Evolutionary conservation across 1,140 invertebrate species (phyloP), one percentile per base, ranked within the genome.

Genomic region (Listronotus bonariensis): DNA sequence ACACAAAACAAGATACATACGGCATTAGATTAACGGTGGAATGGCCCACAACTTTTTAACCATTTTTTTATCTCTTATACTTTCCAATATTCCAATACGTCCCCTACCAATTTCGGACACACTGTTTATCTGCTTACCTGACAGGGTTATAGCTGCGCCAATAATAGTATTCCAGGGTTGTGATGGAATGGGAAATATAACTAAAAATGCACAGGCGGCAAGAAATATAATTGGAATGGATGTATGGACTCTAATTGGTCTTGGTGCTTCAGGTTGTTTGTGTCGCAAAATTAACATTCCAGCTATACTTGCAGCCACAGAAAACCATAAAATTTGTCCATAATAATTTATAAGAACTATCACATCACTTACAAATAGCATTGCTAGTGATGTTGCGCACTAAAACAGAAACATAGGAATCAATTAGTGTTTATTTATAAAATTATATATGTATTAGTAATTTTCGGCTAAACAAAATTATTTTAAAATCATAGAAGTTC

Each of bases 161-260:
- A 97, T 87, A 0, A 90, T 88, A 12, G 93, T 90, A 80, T 95
- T 93, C 73, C 77, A 85, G 0, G 93, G 91, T 49, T 88, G 84
- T 12, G 84, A 83, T 26, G 90, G 87, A 61, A 91, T 88, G 0
- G 95, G 94, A 38, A 94, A 84, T 15, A 91, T 79, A 32, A 96
- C 89, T 20, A 97, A 80, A 67, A 93, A 94, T 43, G 86, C 81
- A 70, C 93, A 95, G 54, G 93, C 87, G 1, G 89, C 76, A 58
- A 97, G 87, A 75, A 96, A 97, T 6, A 89, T 69, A 40, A 94
- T 86, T 1, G 95, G 95, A 65, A 96, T 85, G 9, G 87, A 74
- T 17, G 93, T 82, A 72, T 89, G 82, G 1, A 95, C 92, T 78
- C 85, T 87, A 48, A 96, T 94, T 0, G 95, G 95, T 68, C 95